A percentile compares a stretch with the other conserved stretches of the same genome.
phyloP scores from a whole-genome alignment of 2,113 vertebrate genomes.

The Corydoras maculifer region DNA sequence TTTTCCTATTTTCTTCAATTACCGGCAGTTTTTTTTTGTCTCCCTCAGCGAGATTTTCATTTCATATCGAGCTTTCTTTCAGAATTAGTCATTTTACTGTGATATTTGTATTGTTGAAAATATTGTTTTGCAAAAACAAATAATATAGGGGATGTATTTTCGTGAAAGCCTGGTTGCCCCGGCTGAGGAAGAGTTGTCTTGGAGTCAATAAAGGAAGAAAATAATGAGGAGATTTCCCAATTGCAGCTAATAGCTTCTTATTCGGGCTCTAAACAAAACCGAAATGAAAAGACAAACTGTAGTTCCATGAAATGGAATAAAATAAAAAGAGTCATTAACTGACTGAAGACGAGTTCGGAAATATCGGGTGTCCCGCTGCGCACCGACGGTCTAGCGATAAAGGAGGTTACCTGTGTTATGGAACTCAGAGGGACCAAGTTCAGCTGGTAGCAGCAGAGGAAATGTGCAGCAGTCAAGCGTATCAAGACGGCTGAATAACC shows the following conservation, averaged over 20 bases:
- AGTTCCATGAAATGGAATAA: no score
- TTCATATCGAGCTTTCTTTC: no score
- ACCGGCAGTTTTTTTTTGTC: not conserved
- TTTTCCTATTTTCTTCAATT: not conserved
- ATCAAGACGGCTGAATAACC: not conserved
- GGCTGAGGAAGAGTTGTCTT: no score
- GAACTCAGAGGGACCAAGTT: not conserved
- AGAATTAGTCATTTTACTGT: no score
- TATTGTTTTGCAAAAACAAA: not conserved
- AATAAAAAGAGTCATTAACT: not conserved
- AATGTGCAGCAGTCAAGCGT: conserved; percentile 1
- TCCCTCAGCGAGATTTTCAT: not conserved
- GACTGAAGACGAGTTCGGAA: not conserved
- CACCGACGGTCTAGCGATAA: not conserved
- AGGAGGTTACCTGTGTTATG: not conserved
- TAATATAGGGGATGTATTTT: no score
- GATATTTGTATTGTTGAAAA: not conserved
- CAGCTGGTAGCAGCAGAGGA: not conserved
- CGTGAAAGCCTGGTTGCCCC: no score
- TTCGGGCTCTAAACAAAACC: no score
- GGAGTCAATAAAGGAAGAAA: no score
- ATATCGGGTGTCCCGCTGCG: not conserved
- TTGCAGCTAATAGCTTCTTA: no score
- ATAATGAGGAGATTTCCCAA: no score
- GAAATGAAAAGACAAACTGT: no score